phyloP scores from a whole-genome alignment of 2,113 vertebrate genomes.

The Gila orcuttii region DNA sequence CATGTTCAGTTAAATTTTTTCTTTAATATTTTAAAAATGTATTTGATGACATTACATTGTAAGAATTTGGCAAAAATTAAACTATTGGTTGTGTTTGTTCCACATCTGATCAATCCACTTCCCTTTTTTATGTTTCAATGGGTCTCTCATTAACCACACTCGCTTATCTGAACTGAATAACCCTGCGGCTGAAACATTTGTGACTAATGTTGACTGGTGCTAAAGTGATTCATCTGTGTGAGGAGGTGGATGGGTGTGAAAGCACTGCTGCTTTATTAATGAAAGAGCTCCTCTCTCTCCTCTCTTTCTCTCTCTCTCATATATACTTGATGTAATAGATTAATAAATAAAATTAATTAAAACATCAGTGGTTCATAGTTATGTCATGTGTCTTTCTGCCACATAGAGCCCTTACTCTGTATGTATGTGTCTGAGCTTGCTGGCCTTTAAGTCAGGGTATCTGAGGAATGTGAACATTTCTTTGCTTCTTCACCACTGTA shows the following conservation, averaged over 20 bases:
- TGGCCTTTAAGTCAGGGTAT: slow-evolving; percentile 21
- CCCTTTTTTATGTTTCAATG: not conserved
- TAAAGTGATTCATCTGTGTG: slow-evolving; percentile 14
- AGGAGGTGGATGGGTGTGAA: slow-evolving; percentile 4
- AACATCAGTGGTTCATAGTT: not conserved
- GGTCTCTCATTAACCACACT: not conserved
- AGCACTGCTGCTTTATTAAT: not conserved
- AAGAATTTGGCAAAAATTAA: not conserved
- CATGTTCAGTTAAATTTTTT: not conserved
- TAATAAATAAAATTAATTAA: not conserved
- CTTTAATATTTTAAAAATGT: not conserved
- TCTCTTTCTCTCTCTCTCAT: not conserved
- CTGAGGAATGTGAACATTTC: slow-evolving; percentile 34
- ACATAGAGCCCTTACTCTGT: not conserved
- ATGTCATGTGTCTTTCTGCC: slow-evolving; percentile 16
- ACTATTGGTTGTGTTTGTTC: not conserved
- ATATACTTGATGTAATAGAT: not conserved
- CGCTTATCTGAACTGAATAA: slow-evolving; percentile 3
- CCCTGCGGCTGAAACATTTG: not conserved
- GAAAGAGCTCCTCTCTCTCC: not conserved
- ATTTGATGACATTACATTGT: not conserved
- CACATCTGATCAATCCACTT: not conserved
- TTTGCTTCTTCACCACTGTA: slow-evolving; percentile 25
- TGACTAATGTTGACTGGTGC: slow-evolving; percentile 20
- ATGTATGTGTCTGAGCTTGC: slow-evolving; percentile 38